phyloP scores from a whole-genome alignment of 2,113 vertebrate genomes.

The Corythornis cristatus region DNA sequence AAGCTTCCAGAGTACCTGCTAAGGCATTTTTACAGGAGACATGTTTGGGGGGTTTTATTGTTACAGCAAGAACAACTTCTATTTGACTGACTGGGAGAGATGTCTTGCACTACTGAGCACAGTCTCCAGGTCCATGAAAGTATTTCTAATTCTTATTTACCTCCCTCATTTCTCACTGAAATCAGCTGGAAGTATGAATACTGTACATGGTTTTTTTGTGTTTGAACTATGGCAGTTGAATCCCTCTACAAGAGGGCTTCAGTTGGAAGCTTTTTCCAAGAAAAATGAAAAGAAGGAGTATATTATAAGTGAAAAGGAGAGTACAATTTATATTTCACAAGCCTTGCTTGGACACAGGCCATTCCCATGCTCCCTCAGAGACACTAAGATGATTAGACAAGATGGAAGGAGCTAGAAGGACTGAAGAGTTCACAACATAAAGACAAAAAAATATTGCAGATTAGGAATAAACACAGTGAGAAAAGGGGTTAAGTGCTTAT shows the following conservation, averaged over 20 bases:
- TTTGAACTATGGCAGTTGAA: background rate
- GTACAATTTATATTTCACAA: background rate
- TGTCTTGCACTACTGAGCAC: background rate
- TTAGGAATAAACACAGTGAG: background rate
- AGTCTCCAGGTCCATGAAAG: background rate
- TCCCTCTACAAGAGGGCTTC: background rate
- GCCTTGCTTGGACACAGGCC: background rate
- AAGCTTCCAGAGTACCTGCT: background rate
- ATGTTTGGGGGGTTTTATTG: background rate
- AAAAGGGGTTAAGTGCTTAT: background rate
- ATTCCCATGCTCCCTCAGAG: background rate
- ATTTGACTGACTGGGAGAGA: background rate
- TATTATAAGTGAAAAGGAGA: background rate
- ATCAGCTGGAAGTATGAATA: background rate
- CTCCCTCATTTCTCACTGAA: background rate
- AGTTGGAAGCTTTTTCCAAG: background rate
- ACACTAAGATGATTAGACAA: background rate
- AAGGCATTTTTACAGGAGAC: background rate
- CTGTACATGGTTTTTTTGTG: background rate
- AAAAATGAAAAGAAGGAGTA: background rate
- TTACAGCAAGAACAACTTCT: background rate
- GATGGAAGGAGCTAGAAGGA: background rate
- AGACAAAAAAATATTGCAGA: background rate
- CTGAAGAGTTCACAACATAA: background rate
- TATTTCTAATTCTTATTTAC: background rate